Evolutionary conservation across 2,113 vertebrate species (phyloP).

Genomic region (Gambusia holbrooki): DNA sequence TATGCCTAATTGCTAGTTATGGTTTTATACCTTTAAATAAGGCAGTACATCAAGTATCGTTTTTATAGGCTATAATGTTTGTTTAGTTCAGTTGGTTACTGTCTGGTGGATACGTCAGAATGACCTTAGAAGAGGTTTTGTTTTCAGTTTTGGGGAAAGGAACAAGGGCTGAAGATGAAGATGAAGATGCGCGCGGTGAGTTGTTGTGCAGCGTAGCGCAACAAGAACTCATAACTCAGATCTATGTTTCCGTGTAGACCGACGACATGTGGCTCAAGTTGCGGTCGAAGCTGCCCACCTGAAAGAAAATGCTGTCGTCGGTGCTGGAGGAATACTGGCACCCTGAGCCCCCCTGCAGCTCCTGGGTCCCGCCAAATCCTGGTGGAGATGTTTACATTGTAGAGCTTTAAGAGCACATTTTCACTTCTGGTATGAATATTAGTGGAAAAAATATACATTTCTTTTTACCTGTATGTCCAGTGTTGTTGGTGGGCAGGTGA

Average conservation of each 20-base stretch:
- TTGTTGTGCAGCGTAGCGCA: constrained; percentile 12
- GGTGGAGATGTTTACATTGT: constrained; percentile 33
- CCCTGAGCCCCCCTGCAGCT: constrained; percentile 81
- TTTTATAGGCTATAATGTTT: neutral
- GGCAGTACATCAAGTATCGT: too few relatives aligned
- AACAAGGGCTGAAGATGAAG: neutral
- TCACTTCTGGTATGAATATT: neutral
- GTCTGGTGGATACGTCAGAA: constrained; percentile 2
- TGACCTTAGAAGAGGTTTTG: neutral
- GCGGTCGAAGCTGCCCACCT: constrained; percentile 90
- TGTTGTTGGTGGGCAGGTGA: constrained; percentile 81
- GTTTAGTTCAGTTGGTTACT: neutral
- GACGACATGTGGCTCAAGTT: constrained; percentile 93
- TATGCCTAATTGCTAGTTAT: too few relatives aligned
- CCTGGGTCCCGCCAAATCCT: constrained; percentile 89
- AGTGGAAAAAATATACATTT: neutral
- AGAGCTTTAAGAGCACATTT: neutral
- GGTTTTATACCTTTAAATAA: neutral
- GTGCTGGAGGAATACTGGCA: constrained; percentile 84
- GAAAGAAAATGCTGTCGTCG: constrained; percentile 92
- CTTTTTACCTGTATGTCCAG: constrained; percentile 84
- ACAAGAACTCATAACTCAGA: neutral
- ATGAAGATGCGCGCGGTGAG: constrained; percentile 5
- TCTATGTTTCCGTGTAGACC: constrained; percentile 93
- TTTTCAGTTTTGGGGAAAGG: neutral